phyloP scores from a whole-genome alignment of 30 jellyfish, hydroid and myxozoan species.

The Turritopsis rubra region DNA sequence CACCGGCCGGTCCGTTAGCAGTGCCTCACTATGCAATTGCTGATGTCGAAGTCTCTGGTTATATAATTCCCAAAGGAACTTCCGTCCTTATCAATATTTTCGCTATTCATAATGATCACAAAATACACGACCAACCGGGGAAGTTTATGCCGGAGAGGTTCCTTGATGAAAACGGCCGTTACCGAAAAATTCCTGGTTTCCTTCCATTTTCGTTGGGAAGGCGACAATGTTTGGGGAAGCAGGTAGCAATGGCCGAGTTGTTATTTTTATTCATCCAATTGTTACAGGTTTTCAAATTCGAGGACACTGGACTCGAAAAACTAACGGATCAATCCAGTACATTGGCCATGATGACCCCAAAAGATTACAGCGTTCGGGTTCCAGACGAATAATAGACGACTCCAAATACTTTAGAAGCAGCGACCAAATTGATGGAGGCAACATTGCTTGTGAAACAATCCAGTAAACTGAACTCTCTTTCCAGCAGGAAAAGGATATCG shows the following conservation, averaged over 20 bases:
- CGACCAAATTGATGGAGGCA: too few species aligned
- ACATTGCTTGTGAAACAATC: too few species aligned
- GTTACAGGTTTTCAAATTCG: neutral
- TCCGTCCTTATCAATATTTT: conserved; percentile 3
- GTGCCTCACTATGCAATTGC: conserved; percentile 2
- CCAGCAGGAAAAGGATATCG: too few species aligned
- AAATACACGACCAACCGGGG: neutral
- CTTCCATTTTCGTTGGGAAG: conserved; percentile 15
- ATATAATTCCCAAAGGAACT: conserved; percentile 10
- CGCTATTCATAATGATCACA: conserved; percentile 9
- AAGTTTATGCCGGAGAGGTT: conserved; percentile 2
- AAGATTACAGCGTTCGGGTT: neutral
- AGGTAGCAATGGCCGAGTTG: neutral
- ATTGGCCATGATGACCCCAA: neutral
- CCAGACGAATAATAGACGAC: neutral
- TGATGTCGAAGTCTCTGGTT: neutral
- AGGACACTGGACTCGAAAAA: neutral
- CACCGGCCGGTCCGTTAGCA: conserved; percentile 5
- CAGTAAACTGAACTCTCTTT: too few species aligned
- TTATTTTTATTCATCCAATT: neutral
- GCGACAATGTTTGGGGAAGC: conserved; percentile 19
- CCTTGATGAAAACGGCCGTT: neutral
- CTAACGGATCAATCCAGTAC: neutral
- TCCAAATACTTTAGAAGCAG: too few species aligned
- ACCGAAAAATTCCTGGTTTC: neutral